A percentile compares a stretch with the other conserved stretches of the same genome.
Evolutionary conservation across 2,888 invertebrate genomes (phyloP).

Genomic region (Hyposoter didymator): DNA sequence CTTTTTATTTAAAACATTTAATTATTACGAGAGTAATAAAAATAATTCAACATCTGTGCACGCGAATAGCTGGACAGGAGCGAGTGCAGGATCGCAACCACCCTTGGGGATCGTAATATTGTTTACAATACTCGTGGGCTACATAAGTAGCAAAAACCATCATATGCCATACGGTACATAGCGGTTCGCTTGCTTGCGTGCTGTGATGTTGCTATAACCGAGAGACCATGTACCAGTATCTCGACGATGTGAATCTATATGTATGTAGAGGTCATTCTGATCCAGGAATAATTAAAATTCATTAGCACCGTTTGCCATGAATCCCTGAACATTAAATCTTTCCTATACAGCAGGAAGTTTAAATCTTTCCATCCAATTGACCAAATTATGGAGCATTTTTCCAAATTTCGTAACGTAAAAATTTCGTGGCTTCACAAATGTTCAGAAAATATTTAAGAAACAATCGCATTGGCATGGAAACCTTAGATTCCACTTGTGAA

Average conservation of each 20-base stretch:
- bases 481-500: not conserved
- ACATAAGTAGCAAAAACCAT: slow-evolving; percentile 54
- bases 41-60: slow-evolving; percentile 47
- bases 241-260: slow-evolving; percentile 1
- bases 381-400: not conserved
- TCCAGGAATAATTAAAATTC: not conserved
- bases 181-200: slow-evolving; percentile 61
- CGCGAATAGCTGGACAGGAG: not conserved
- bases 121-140: slow-evolving; percentile 63
- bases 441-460: not conserved
- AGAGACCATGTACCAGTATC: slow-evolving; percentile 31
- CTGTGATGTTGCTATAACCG: slow-evolving; percentile 43
- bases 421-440: not conserved
- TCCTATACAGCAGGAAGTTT: not conserved
- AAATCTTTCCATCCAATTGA: not conserved
- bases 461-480: not conserved
- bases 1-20: slow-evolving; percentile 22
- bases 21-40: slow-evolving; percentile 17
- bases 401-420: not conserved
- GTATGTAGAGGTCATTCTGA: not conserved
- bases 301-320: not conserved
- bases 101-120: slow-evolving; percentile 58
- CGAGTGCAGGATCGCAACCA: slow-evolving; percentile 23
- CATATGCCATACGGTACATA: slow-evolving; percentile 64
- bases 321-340: not conserved